These are phyloP conservation scores for Tenrec ecaudatus DNA, from an alignment of 2,113 vertebrate species.

Conservation along the genomic window DNA sequence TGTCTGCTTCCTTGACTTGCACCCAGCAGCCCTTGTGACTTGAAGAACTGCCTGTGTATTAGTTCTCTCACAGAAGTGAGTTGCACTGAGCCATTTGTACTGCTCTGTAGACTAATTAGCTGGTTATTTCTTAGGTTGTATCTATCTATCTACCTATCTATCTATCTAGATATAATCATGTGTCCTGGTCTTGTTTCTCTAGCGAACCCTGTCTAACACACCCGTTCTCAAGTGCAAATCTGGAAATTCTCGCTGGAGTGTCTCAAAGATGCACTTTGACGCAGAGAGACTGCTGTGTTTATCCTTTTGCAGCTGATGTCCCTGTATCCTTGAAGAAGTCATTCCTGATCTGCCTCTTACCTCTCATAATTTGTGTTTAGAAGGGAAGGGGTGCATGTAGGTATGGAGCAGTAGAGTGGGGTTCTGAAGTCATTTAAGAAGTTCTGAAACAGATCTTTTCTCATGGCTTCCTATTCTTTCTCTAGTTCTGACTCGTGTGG, in stretches of 20 bases:
- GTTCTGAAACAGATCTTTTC: constrained; percentile 20
- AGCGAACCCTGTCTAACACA: too few relatives aligned
- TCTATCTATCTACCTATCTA: too few relatives aligned
- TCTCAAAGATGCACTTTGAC: neutral
- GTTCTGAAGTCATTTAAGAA: constrained; percentile 19
- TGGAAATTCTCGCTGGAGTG: neutral
- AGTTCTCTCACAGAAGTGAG: too few relatives aligned
- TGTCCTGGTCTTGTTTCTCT: too few relatives aligned
- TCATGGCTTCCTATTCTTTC: constrained; percentile 24
- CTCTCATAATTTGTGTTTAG: neutral
- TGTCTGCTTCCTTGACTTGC: too few relatives aligned
- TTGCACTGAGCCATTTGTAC: too few relatives aligned
- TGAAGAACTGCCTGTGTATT: too few relatives aligned
- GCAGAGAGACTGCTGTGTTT: neutral
- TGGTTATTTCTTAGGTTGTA: too few relatives aligned
- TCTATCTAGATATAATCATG: too few relatives aligned
- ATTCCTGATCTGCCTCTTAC: neutral
- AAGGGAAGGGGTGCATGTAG: neutral
- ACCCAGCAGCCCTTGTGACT: too few relatives aligned
- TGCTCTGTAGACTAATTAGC: too few relatives aligned
- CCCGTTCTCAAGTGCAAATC: neutral
- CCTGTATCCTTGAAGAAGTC: neutral
- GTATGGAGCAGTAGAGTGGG: neutral
- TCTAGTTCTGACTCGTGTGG: constrained; percentile 49
- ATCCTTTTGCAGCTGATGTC: neutral